These are phyloP conservation scores for Danio aesculapii DNA, from an alignment of 2,797 vertebrate genomes.

Conservation along the genomic window DNA sequence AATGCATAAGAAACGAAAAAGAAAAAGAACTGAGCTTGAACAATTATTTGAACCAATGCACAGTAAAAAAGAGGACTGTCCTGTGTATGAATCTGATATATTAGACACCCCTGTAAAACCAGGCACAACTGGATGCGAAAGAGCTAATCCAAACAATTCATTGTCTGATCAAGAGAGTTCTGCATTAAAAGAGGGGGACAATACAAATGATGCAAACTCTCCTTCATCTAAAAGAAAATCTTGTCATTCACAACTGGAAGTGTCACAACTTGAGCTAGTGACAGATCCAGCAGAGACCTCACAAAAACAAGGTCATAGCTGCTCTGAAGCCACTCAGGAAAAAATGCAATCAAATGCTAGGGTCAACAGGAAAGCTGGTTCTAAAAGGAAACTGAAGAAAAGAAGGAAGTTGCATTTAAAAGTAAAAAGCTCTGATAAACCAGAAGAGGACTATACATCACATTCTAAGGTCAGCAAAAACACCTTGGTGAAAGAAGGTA, in stretches of 20 bases:
- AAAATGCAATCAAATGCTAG: not conserved
- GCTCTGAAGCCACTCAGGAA: constrained; percentile 11
- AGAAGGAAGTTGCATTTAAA: constrained; percentile 21
- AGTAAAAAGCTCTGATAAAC: not conserved
- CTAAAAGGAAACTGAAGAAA: constrained; percentile 31
- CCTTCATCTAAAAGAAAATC: not conserved
- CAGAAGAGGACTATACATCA: not conserved
- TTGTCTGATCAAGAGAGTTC: not conserved
- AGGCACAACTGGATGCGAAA: not conserved
- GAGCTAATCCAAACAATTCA: not conserved
- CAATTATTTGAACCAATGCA: not conserved
- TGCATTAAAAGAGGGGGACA: not conserved
- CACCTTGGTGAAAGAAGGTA: not conserved
- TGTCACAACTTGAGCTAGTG: not conserved
- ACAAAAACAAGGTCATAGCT: not conserved
- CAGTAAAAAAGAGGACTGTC: not conserved
- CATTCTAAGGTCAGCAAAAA: not conserved
- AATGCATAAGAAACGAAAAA: constrained; percentile 30
- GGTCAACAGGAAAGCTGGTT: not conserved
- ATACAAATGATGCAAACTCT: not conserved
- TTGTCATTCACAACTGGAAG: not conserved
- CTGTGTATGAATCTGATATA: not conserved
- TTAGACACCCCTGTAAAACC: not conserved
- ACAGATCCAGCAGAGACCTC: not conserved
- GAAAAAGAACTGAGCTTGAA: constrained; percentile 22